These are phyloP conservation scores for Taenaris catops DNA, from an alignment of 2,888 invertebrate genomes.

Conservation along the genomic window DNA sequence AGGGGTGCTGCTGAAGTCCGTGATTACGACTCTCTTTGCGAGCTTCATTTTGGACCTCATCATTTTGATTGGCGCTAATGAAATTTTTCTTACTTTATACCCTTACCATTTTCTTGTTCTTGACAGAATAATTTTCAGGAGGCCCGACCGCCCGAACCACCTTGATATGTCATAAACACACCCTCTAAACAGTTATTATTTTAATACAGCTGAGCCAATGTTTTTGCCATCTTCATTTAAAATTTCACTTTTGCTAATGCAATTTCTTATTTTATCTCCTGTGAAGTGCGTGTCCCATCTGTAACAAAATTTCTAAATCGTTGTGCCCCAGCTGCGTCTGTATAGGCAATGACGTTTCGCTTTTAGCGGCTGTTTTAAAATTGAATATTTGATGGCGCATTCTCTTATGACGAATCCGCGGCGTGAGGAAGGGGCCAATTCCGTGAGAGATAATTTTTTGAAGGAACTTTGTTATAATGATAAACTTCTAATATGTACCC, in stretches of 20 bases:
- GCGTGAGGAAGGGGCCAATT: constrained; percentile 56
- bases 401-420: constrained; percentile 73
- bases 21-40: constrained; percentile 78
- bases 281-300: constrained; percentile 74
- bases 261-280: constrained; percentile 70
- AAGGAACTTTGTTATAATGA: constrained; percentile 31
- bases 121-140: constrained; percentile 73
- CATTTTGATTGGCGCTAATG: constrained; percentile 80
- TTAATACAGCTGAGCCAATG: constrained; percentile 56
- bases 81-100: constrained; percentile 75
- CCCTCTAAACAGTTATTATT: constrained; percentile 66
- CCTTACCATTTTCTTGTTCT: constrained; percentile 74
- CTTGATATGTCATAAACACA: constrained; percentile 59
- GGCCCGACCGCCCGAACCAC: constrained; percentile 47
- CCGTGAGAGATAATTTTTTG: constrained; percentile 65
- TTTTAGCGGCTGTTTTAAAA: constrained; percentile 79
- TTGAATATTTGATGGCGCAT: constrained; percentile 78
- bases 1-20: constrained; percentile 75
- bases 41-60: constrained; percentile 79
- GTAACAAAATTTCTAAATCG: constrained; percentile 74
- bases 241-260: constrained; percentile 73
- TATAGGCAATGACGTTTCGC: constrained; percentile 75
- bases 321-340: constrained; percentile 73
- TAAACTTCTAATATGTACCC: background rate
- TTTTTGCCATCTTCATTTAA: constrained; percentile 66